Evolutionary conservation across 2,888 invertebrate genomes (phyloP).

Genomic region (Pachliopta kotzebuea): DNA sequence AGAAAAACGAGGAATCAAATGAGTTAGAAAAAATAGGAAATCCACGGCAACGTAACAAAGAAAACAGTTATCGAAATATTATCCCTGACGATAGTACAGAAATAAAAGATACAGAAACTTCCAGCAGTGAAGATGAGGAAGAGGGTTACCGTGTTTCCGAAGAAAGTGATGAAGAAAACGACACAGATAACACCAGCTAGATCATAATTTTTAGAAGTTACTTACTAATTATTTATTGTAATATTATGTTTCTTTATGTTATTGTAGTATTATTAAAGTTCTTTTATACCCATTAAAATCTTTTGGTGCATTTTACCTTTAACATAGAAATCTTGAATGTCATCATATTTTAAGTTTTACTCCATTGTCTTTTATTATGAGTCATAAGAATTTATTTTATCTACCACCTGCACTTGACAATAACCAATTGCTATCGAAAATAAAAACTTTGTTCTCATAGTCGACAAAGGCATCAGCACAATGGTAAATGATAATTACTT

Average conservation of each 20-base stretch:
- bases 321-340: not conserved
- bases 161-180: constrained; percentile 38
- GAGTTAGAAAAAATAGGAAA: constrained; percentile 31
- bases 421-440: constrained; percentile 21
- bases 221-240: not conserved
- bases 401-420: constrained; percentile 15
- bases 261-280: not conserved
- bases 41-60: constrained; percentile 32
- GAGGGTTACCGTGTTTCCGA: constrained; percentile 30
- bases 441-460: constrained; percentile 25
- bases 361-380: not conserved
- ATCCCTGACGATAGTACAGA: constrained; percentile 40
- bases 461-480: constrained; percentile 27
- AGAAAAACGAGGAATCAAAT: constrained; percentile 29
- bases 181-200: not conserved
- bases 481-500: constrained; percentile 20
- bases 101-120: constrained; percentile 40
- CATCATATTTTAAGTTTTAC: not conserved
- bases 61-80: constrained; percentile 29
- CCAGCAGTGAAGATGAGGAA: constrained; percentile 32
- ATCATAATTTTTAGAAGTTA: not conserved
- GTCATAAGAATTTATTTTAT: not conserved
- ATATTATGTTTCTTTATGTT: not conserved
- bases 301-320: not conserved
- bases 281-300: not conserved